Base-by-base conservation (phyloP, 1,140 invertebrate species). In the Dreissena polymorpha region DNA sequence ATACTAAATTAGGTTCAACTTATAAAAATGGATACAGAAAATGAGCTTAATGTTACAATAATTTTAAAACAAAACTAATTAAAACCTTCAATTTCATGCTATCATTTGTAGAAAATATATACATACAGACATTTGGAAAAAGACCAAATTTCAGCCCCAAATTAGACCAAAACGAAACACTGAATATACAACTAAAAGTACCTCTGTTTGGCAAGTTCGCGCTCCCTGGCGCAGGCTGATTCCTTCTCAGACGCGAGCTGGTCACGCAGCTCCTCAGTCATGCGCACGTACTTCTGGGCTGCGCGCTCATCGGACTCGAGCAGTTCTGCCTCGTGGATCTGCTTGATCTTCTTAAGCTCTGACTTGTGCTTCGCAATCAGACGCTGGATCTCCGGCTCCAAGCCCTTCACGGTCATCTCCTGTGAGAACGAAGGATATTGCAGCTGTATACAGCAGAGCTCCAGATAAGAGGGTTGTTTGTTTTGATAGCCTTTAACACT, bases 371-470 rank as follows among this genome's bases (percentile, higher is more conserved):
- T 39, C 3, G 39, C 92, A 29, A 93, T 93, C 68, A 93, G 84
- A 49, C 91, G 86, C 78, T 93, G 92, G 51, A 93, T 93, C 83
- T 93, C 93, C 83, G 93, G 92, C 84, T 93, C 93, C 53, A 93
- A 77, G 27, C 93, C 93, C 84, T 93, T 93, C 55, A 93, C 92
- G 39, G 93, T 93, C 92, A 93, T 92, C 84, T 93, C 93, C 92
- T 93, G 73, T 21, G 63, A 64, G 25, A 75, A 49, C 39, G 8
- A 39, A 39, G 8, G 3, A 39, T 39, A 8, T 39, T 39, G 39
- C 39, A 39, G 3, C 39, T 39, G 39, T 39, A 39, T 39, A 39
- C 2, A 39, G 39, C 39, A 39, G 39, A 39, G 39, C 39, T 39
- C 39, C 39, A 39, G 39, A 5, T 8, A 39, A 39, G 39, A 39